Conservation (phyloP, 2,888 invertebrate genomes). For the Ophion ellenae region DNA sequence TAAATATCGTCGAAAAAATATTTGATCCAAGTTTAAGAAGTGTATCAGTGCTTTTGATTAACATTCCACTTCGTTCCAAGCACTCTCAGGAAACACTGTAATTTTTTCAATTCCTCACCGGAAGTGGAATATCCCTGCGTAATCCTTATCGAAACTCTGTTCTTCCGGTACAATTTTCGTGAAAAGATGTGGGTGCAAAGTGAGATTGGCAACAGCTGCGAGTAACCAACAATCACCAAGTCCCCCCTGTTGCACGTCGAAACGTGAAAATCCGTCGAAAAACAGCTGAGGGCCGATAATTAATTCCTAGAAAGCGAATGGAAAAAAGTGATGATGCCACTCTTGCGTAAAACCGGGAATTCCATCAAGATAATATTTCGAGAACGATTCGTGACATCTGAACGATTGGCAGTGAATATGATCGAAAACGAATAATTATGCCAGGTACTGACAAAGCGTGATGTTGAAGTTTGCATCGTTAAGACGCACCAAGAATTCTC, state of each 20-base stretch:
- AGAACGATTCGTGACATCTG: not conserved
- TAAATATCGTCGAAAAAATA: not conserved
- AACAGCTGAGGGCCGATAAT: slow-evolving; percentile 94
- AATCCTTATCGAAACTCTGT: slow-evolving; percentile 96
- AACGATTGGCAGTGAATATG: not conserved
- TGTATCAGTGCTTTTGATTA: not conserved
- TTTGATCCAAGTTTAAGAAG: too few relatives aligned
- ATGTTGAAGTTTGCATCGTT: too few relatives aligned
- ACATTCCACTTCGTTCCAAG: not conserved
- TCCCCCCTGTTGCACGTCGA: slow-evolving; percentile 99
- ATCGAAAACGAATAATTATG: not conserved
- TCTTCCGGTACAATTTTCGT: slow-evolving; percentile 98
- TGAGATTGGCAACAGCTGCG: slow-evolving; percentile 97
- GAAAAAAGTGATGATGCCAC: slow-evolving; percentile 2
- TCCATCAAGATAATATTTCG: not conserved
- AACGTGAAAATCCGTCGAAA: slow-evolving; percentile 97
- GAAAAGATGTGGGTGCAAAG: slow-evolving; percentile 93
- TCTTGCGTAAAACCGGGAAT: slow-evolving; percentile 3
- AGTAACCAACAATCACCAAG: slow-evolving; percentile 98
- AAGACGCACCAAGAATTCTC: too few relatives aligned
- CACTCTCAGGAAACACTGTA: not conserved
- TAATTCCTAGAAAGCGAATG: slow-evolving; percentile 89
- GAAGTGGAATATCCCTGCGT: slow-evolving; percentile 98
- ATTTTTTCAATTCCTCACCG: slow-evolving; percentile 85
- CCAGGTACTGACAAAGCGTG: too few relatives aligned